A percentile compares a stretch with the other conserved stretches of the same genome.
Evolutionary conservation across 2,888 invertebrate genomes (phyloP).

Genomic region (Criorhina ranunculi): DNA sequence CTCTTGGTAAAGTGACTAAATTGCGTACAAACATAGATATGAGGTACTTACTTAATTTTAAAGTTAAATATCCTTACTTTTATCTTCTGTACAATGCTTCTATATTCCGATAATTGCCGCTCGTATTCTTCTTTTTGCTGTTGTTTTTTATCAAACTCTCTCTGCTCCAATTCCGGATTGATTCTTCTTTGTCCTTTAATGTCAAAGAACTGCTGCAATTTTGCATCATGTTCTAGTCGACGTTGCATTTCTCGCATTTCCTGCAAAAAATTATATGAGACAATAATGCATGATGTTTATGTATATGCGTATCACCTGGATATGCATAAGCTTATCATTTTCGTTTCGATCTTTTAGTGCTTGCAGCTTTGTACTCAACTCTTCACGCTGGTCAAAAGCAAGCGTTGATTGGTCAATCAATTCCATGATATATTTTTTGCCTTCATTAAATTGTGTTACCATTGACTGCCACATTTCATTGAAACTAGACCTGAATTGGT

Average conservation of each 20-base stretch:
- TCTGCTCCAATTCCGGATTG: slow-evolving; percentile 90
- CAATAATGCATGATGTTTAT: not conserved
- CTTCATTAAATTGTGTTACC: slow-evolving; percentile 90
- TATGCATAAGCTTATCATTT: slow-evolving; percentile 88
- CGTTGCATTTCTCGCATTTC: slow-evolving; percentile 95
- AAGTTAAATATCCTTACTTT: slow-evolving; percentile 84
- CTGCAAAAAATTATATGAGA: slow-evolving; percentile 80
- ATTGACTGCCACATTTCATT: slow-evolving; percentile 92
- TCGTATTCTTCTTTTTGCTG: slow-evolving; percentile 89
- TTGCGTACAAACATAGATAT: not conserved
- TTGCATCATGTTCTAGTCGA: slow-evolving; percentile 93
- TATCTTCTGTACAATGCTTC: slow-evolving; percentile 90
- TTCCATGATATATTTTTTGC: slow-evolving; percentile 93
- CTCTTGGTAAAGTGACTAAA: slow-evolving; percentile 85
- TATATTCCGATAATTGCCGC: slow-evolving; percentile 90
- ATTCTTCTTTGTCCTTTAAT: slow-evolving; percentile 93
- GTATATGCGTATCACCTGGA: slow-evolving; percentile 84
- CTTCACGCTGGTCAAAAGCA: slow-evolving; percentile 95
- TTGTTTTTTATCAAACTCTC: slow-evolving; percentile 89
- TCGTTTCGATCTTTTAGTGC: slow-evolving; percentile 92
- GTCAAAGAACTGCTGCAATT: slow-evolving; percentile 93
- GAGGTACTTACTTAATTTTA: not conserved
- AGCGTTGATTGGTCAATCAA: slow-evolving; percentile 94
- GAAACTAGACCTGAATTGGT: slow-evolving; percentile 88
- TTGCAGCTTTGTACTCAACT: slow-evolving; percentile 91